A percentile compares a stretch with the other conserved stretches of the same genome.
Conservation (phyloP, 2,797 vertebrate genomes). For the Hemibagrus guttatus region DNA sequence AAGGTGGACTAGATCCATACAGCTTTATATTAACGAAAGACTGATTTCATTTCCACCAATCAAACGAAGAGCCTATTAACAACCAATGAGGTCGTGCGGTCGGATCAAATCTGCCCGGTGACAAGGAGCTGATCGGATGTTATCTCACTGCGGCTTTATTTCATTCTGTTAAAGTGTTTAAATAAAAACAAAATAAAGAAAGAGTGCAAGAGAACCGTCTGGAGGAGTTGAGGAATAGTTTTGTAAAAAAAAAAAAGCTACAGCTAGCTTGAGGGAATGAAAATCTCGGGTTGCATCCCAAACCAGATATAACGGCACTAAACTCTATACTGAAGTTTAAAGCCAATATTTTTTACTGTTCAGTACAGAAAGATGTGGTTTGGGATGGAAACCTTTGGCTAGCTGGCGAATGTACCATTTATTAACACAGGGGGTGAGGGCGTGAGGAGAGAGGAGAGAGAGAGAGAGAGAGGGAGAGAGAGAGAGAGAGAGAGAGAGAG, state of each 20-base stretch:
- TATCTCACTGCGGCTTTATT: not conserved
- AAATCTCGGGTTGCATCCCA: not conserved
- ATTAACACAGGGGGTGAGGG: not conserved
- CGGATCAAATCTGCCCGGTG: not conserved
- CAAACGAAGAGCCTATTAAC: not conserved
- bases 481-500: conserved; percentile 40
- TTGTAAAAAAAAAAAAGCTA: not conserved
- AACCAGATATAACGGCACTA: not conserved
- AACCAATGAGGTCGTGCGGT: not conserved
- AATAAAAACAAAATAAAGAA: not conserved
- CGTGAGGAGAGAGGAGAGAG: conserved; percentile 29
- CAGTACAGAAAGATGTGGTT: not conserved
- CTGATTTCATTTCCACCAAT: not conserved
- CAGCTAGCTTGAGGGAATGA: not conserved
- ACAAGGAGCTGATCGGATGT: not conserved
- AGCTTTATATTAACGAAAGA: not conserved
- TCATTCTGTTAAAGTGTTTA: too few relatives aligned
- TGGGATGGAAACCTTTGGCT: not conserved
- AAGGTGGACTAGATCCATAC: not conserved
- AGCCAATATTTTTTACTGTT: not conserved
- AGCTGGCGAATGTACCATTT: not conserved
- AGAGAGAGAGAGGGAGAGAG: conserved; percentile 23
- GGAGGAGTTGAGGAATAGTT: not conserved
- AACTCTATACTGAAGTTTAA: not conserved
- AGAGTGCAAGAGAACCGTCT: not conserved